phyloP scores from a whole-genome alignment of 2,888 invertebrate species.

The Acanthosoma haemorrhoidale region DNA sequence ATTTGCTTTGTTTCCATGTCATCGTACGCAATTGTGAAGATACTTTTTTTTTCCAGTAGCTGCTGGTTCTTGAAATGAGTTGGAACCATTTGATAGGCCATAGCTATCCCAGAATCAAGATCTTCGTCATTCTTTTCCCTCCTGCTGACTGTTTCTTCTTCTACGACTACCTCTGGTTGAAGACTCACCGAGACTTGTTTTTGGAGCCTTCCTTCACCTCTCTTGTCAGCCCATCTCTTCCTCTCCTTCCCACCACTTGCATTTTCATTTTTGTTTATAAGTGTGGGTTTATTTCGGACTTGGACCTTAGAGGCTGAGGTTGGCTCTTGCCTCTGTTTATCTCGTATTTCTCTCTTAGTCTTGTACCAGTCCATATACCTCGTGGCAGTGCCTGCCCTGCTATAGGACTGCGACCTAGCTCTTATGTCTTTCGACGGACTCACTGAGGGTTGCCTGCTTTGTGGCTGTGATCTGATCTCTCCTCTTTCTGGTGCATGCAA shows the following conservation, averaged over 20 bases:
- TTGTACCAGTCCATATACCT: conserved; percentile 76
- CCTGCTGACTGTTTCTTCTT: not conserved
- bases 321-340: conserved; percentile 29
- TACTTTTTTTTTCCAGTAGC: conserved; percentile 75
- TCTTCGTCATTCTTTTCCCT: conserved; percentile 55
- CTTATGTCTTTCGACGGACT: not conserved
- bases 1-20: conserved; percentile 82
- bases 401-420: not conserved
- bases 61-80: conserved; percentile 46
- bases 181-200: not conserved
- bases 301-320: not conserved
- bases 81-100: conserved; percentile 51
- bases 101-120: conserved; percentile 70
- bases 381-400: conserved; percentile 47
- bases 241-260: not conserved
- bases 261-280: conserved; percentile 16
- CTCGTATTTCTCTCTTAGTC: conserved; percentile 51
- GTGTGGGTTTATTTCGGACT: conserved; percentile 15
- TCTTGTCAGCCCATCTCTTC: not conserved
- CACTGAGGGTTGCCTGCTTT: not conserved
- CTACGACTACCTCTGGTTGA: conserved; percentile 7
- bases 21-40: conserved; percentile 88
- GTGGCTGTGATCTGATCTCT: conserved; percentile 6
- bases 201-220: not conserved
- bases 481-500: not conserved